Base-by-base conservation (phyloP, 1,140 invertebrate species). In the Stenopsyche tienmushanensis region DNA sequence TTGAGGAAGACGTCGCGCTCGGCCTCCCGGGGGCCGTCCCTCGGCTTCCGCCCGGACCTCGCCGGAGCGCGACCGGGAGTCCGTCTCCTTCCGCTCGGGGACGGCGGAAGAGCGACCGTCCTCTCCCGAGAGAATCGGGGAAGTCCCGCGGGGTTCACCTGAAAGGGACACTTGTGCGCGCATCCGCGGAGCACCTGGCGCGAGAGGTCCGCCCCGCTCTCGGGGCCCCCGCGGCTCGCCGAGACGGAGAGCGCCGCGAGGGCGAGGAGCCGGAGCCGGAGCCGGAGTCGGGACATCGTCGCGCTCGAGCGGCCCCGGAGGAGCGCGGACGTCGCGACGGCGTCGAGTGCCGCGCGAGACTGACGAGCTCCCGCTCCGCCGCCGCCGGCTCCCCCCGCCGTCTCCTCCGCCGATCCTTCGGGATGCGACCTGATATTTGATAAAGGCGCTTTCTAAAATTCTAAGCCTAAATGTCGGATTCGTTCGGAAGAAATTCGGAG, bases 141-240 rank as follows among this genome's bases (percentile, higher is more conserved):
- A n/a, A n/a, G n/a, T n/a, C n/a, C n/a, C n/a, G n/a, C n/a, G n/a
- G n/a, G n/a, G n/a, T 34, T 9, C 18, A 55, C 53, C 53, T 55
- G 25, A 34, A 17, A 55, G 1, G 25, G 26, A 13, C 53, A 55
- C 29, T 39, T 39, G 2, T 55, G 1, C 2, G 20, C 7, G 17
- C 53, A 55, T 18, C 41, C 10, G n/a, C 17, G 15, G 53, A 39
- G 26, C 25, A 55, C 25, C 7, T 17, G 34, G n/a, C 41, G 13
- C 15, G 53, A 55, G 10, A 55, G 26, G 8, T 55, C 53, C 1
- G n/a, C n/a, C n/a, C n/a, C n/a, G n/a, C n/a, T n/a, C n/a, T n/a
- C 7, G 26, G 15, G 10, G 53, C 34, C 41, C 18, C 29, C 10
- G 23, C 21, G 24, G 9, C 49, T 25, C n/a, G 10, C 23, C n/a